Evolutionary conservation across 2,888 invertebrate genomes (phyloP), one percentile per base, ranked within the genome.

Genomic region (Cactoblastis cactorum): DNA sequence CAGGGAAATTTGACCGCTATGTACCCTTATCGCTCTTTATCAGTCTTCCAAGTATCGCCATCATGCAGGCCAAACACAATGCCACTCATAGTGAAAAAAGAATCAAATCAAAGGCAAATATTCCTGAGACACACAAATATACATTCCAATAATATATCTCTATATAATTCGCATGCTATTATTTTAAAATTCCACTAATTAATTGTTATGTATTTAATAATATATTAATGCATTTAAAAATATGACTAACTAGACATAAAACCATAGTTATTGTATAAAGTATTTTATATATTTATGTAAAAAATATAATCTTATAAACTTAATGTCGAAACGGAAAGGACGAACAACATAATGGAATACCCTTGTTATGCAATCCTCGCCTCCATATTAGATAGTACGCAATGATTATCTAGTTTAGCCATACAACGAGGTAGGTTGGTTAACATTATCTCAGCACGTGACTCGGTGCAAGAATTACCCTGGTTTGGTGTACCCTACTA

Each of bases 401-500:
- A 48, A 53, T 50, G 58, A 55, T 61, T 58, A 59, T 54, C 50
- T 54, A 59, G 53, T 54, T 59, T 53, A 55, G 53, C 51, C 54
- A 53, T 58, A 57, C 57, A 62, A 56, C 56, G 52, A 57, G 55
- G 55, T 62, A 58, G 58, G 52, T 35, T 12, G 39, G 53, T 61
- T 58, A 57, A 62, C 63, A 65, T 67, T 67, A 68, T 54, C 56
- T 49, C 53, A 54, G 56, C 51, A 62, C 71, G 71, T 71, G 71
- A 71, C 66, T 61, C 51, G 58, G 48, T 49, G 51, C 39, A 50
- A 49, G 45, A 63, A 70, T 62, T 58, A 57, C 57, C 55, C 53
- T 41, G n/a, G 53, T 35, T 37, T 50, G 49, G 41, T 53, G 45
- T 53, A 50, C 55, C 47, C 51, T 45, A 45, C 24, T 49, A n/a